Base-by-base conservation (phyloP, 1,140 invertebrate species). In the Ostrea edulis region DNA sequence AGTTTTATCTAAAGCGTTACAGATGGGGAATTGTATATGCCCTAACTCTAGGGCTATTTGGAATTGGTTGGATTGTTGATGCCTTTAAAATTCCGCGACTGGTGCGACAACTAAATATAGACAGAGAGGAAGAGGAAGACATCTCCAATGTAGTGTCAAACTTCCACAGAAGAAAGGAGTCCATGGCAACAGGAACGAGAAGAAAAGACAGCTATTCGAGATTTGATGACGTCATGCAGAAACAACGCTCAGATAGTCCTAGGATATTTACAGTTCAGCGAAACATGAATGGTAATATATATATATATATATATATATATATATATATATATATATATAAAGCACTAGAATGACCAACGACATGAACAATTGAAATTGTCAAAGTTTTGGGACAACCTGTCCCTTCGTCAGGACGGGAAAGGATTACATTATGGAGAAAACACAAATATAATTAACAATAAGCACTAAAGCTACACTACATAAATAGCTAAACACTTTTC, bases 61-160 rank as follows among this genome's bases (percentile, higher is more conserved):
- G 89, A 11, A n/a, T 88, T 22, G 89, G 89, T 3, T 90, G 88
- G 87, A 12, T 90, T 22, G 53, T 85, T 5, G 89, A 90, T 81
- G 17, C 87, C 20, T 81, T 87, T 12, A 87, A 84, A 71, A 81
- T 90, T 2, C 89, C 87, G 44, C 83, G 44, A 22, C 22, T 90
- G 7, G 88, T 90, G 25, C 52, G 53, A 29, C 86, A 89, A 29
- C 65, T 58, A 54, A 89, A 87, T 55, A 14, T 82, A 4, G 53
- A 81, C 5, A 25, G 35, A 5, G 25, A 25, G 7, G 11, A 52
- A 14, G 29, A 88, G 22, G 71, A 81, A 8, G 87, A 88, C 7
- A 58, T 88, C 35, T n/a, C 55, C 22, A 35, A 84, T 84, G 83
- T 84, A 17, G 53, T 82, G 8, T 52, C 44, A 82, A 82, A 53